Evolutionary conservation across 2,888 invertebrate genomes (phyloP).

Genomic region (Amblyjoppa proteus): DNA sequence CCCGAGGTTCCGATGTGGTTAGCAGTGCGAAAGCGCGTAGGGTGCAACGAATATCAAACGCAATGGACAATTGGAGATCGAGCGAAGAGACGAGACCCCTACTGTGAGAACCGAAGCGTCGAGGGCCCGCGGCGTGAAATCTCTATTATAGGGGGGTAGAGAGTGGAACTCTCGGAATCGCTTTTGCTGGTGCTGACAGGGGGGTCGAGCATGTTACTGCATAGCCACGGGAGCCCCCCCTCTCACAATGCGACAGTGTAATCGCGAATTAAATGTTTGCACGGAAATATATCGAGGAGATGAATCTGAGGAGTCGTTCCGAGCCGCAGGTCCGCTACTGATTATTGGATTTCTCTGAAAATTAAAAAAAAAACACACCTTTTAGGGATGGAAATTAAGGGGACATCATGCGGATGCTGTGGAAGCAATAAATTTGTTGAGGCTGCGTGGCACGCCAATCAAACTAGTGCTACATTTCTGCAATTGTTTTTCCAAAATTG

Average conservation of each 20-base stretch:
- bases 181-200: constrained; percentile 76
- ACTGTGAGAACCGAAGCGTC: constrained; percentile 84
- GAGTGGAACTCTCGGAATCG: constrained; percentile 48
- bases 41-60: constrained; percentile 17
- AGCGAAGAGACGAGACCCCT: constrained; percentile 76
- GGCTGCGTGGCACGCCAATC: no score
- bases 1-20: background rate
- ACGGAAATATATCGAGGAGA: constrained; percentile 70
- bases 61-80: constrained; percentile 74
- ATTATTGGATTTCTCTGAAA: constrained; percentile 36
- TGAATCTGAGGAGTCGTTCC: constrained; percentile 44
- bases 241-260: constrained; percentile 78
- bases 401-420: no score
- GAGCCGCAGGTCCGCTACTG: constrained; percentile 20
- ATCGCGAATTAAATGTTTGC: constrained; percentile 84
- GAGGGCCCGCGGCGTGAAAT: constrained; percentile 84
- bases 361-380: constrained; percentile 6
- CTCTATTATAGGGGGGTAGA: constrained; percentile 82
- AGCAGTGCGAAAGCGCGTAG: background rate
- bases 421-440: no score
- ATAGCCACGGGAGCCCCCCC: constrained; percentile 44
- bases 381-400: background rate
- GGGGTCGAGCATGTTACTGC: constrained; percentile 69
- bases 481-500: no score
- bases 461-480: no score